phyloP scores from a whole-genome alignment of 2,797 vertebrate species.

The Cyclura pinguis region DNA sequence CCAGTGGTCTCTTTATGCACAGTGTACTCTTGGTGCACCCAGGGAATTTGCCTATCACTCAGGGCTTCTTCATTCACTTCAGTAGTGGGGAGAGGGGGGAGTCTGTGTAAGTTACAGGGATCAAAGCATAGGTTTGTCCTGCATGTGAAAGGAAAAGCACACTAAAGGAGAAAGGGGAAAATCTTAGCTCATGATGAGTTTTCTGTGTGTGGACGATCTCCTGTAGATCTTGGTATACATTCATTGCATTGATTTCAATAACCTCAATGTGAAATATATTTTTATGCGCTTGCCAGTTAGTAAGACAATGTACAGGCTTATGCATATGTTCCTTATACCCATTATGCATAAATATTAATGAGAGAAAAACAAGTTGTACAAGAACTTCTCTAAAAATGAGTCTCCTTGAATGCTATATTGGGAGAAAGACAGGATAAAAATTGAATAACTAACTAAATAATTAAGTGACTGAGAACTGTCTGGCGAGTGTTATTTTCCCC shows the following conservation, averaged over 20 bases:
- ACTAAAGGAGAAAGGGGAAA: not conserved
- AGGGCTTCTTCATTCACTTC: not conserved
- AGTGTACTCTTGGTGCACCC: no score
- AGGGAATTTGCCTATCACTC: not conserved
- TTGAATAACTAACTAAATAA: not conserved
- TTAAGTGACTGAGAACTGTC: not conserved
- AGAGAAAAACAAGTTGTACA: not conserved
- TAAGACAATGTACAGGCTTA: not conserved
- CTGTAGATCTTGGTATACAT: not conserved
- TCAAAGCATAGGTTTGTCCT: not conserved
- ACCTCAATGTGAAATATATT: not conserved
- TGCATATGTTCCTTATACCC: not conserved
- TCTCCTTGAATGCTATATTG: no score
- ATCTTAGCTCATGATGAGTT: not conserved
- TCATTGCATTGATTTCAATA: not conserved
- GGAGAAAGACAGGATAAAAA: no score
- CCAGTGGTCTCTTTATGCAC: not conserved
- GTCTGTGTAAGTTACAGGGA: not conserved
- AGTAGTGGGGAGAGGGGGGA: not conserved
- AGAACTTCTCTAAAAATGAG: not conserved
- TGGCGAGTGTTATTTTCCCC: not conserved
- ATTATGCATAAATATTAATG: not conserved
- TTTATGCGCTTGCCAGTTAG: not conserved
- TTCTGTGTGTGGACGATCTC: not conserved
- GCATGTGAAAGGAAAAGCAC: not conserved